These are phyloP conservation scores for Atherinosoma microstoma DNA, from an alignment of 2,797 vertebrate species.

Conservation along the genomic window DNA sequence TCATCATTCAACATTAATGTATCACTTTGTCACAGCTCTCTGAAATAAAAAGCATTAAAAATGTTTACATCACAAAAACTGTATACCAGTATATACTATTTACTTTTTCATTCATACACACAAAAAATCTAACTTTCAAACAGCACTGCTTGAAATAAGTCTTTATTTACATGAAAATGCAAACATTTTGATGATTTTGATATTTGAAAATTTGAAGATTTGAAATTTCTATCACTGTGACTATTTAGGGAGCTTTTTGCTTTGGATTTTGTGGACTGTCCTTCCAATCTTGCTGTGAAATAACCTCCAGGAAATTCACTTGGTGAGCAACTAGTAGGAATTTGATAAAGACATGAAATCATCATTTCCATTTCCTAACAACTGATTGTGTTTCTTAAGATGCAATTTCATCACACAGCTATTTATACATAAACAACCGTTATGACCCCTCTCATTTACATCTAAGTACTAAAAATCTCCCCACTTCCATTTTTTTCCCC, in stretches of 20 bases:
- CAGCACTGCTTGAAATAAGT: neutral
- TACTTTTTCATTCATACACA: neutral
- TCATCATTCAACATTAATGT: neutral
- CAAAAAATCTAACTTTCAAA: neutral
- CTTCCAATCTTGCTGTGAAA: conserved; percentile 10
- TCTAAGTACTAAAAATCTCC: conserved; percentile 16
- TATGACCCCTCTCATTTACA: conserved; percentile 14
- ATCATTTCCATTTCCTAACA: conserved; percentile 26
- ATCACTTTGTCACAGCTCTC: neutral
- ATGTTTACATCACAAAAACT: neutral
- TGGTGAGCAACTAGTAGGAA: neutral
- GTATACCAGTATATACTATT: neutral
- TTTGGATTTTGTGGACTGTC: neutral
- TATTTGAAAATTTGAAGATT: too few species aligned
- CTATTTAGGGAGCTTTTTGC: neutral
- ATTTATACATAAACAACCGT: conserved; percentile 43
- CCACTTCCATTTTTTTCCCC: conserved; percentile 17
- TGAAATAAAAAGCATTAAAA: neutral
- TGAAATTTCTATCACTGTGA: neutral
- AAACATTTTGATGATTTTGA: neutral
- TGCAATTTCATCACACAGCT: conserved; percentile 21
- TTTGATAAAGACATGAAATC: conserved; percentile 21
- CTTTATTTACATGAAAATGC: neutral
- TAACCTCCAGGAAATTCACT: conserved; percentile 19
- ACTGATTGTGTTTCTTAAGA: conserved; percentile 24